Percentiles rank a stretch among this genome's conserved stretches.
phyloP scores from a whole-genome alignment of 2,888 invertebrate species.

The Sphecodes monilicornis region DNA sequence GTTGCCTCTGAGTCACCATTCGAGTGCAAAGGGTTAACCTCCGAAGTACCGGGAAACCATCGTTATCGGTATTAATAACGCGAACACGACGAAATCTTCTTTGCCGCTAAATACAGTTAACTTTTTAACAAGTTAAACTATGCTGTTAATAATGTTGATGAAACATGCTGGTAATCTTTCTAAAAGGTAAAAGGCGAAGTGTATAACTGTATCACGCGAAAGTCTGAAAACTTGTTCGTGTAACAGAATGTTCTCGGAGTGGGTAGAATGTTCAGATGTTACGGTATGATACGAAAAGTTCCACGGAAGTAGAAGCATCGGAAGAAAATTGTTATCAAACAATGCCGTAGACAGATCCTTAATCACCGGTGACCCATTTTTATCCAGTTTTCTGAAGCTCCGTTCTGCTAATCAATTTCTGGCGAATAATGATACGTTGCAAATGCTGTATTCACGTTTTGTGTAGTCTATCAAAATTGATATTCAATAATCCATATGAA shows the following conservation, averaged over 20 bases:
- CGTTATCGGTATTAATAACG: not conserved
- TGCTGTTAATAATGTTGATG: not conserved
- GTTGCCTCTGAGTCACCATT: no score
- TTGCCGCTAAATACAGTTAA: not conserved
- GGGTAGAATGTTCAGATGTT: not conserved
- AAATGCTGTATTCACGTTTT: no score
- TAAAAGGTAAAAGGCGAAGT: not conserved
- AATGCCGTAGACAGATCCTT: not conserved
- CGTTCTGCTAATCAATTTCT: no score
- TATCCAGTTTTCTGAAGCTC: not conserved
- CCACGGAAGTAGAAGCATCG: not conserved
- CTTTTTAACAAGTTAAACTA: not conserved
- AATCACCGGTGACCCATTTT: not conserved
- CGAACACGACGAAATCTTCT: not conserved
- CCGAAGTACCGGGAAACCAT: not conserved
- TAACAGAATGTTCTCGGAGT: not conserved
- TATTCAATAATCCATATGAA: no score
- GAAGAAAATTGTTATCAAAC: not conserved
- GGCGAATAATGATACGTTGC: no score
- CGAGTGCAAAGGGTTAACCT: no score
- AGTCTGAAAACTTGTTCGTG: constrained; percentile 5
- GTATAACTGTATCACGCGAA: not conserved
- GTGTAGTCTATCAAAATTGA: no score
- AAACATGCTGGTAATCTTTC: not conserved
- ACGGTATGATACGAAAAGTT: not conserved